A percentile compares a stretch with the other conserved stretches of the same genome.
These are phyloP conservation scores for Lordiphosa stackelbergi DNA, from an alignment of 1,140 invertebrate genomes.

Conservation along the genomic window DNA sequence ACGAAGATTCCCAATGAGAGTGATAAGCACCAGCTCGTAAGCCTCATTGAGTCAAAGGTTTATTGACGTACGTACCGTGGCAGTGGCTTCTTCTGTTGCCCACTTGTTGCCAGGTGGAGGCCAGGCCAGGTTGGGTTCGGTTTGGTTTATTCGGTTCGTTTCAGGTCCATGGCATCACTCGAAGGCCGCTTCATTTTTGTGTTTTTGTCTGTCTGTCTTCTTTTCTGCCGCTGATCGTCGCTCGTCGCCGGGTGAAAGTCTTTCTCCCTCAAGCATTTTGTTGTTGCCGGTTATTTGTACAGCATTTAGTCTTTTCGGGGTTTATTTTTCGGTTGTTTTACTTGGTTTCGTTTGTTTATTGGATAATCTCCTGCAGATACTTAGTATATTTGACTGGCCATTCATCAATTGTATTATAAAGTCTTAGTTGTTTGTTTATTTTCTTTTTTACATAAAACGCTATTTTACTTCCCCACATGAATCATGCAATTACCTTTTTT, in stretches of 20 bases:
- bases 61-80: conserved; percentile 51
- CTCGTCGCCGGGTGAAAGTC: conserved; percentile 71
- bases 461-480: conserved; percentile 3
- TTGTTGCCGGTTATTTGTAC: conserved; percentile 64
- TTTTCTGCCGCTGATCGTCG: conserved; percentile 31
- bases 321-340: conserved; percentile 46
- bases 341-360: conserved; percentile 44
- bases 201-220: conserved; percentile 17
- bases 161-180: conserved; percentile 55
- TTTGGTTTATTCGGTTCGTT: conserved; percentile 15
- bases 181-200: conserved; percentile 53
- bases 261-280: conserved; percentile 67
- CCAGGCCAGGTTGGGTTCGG: conserved; percentile 17
- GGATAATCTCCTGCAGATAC: conserved; percentile 47
- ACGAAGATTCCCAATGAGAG: conserved; percentile 15
- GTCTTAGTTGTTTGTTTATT: not conserved
- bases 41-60: conserved; percentile 64
- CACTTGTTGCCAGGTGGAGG: conserved; percentile 58
- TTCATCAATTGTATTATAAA: conserved; percentile 20
- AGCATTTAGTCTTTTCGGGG: conserved; percentile 64
- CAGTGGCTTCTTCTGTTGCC: conserved; percentile 36
- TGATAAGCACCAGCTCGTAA: conserved; percentile 58
- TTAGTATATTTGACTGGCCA: conserved; percentile 17
- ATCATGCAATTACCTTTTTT: conserved; percentile 1
- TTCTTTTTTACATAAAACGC: too few species aligned